Evolutionary conservation across 35 echinoderm and acorn worm genomes (phyloP).

Genomic region (Eucidaris tribuloides): DNA sequence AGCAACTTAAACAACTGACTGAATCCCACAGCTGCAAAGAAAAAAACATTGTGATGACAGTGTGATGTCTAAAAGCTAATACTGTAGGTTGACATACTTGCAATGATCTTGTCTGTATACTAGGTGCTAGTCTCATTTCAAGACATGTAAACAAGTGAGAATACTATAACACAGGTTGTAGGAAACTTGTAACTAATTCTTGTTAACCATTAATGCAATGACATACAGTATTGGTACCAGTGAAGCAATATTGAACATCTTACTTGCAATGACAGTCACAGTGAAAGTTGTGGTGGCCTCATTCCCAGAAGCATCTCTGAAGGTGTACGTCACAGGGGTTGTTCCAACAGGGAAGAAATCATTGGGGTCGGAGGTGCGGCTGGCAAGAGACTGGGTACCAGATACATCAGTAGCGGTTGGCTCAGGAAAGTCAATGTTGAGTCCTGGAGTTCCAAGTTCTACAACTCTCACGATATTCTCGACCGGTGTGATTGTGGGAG

Average conservation of each 20-base stretch:
- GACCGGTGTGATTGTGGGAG: conserved; percentile 28
- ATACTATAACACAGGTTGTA: neutral
- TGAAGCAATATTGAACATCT: neutral
- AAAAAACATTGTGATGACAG: too few species aligned
- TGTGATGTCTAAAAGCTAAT: too few species aligned
- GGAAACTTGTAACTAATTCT: too few species aligned
- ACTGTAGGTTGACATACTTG: neutral
- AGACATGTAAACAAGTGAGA: neutral
- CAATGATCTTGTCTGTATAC: neutral
- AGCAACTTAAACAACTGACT: too few species aligned
- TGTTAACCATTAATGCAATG: too few species aligned
- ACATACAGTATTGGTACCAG: neutral
- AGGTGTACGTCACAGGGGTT: neutral
- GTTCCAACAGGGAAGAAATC: neutral
- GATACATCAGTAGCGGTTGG: conserved; percentile 50
- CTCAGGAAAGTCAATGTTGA: neutral
- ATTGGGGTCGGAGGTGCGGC: neutral
- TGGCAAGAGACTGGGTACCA: neutral
- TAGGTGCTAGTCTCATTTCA: neutral
- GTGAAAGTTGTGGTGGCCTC: neutral
- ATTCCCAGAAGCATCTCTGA: neutral
- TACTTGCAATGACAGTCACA: conserved; percentile 1
- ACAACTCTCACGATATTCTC: neutral
- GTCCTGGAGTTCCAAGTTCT: conserved; percentile 14
- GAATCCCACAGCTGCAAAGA: too few species aligned